Conservation (phyloP, 2,888 invertebrate species). For the Drosophila peninsularis region DNA sequence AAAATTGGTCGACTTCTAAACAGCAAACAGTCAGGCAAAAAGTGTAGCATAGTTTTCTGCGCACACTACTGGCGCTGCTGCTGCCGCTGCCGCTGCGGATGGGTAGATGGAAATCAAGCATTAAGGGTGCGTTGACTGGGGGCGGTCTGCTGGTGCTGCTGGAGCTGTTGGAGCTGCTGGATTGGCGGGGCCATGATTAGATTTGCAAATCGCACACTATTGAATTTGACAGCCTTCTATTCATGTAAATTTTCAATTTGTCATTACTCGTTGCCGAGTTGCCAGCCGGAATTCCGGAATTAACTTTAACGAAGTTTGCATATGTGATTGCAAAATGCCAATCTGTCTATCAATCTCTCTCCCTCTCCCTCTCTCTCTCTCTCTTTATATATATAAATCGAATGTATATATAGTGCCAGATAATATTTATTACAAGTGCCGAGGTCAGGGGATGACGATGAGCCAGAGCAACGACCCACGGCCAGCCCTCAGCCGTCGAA, state of each 20-base stretch:
- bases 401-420: slow-evolving; percentile 2
- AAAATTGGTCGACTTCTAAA: slow-evolving; percentile 34
- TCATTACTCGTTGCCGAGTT: slow-evolving; percentile 25
- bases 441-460: slow-evolving; percentile 40
- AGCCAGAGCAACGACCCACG: not conserved
- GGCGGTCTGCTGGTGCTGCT: not conserved
- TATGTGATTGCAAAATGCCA: slow-evolving; percentile 11
- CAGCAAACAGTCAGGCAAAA: slow-evolving; percentile 43
- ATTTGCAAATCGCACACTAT: slow-evolving; percentile 56
- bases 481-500: not conserved
- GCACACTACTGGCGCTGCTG: slow-evolving; percentile 2
- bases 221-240: slow-evolving; percentile 55
- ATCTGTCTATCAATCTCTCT: not conserved
- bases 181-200: slow-evolving; percentile 45
- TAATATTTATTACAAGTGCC: slow-evolving; percentile 41
- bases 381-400: not conserved
- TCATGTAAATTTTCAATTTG: slow-evolving; percentile 54
- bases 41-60: slow-evolving; percentile 53
- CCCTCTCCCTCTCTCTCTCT: no score
- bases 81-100: not conserved
- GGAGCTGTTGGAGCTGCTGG: slow-evolving; percentile 1
- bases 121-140: slow-evolving; percentile 5
- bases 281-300: slow-evolving; percentile 43
- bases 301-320: slow-evolving; percentile 29
- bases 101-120: not conserved